A percentile compares a stretch with the other conserved stretches of the same genome.
These are phyloP conservation scores for Heliconius ismenius DNA, from an alignment of 2,888 invertebrate genomes.

Conservation along the genomic window DNA sequence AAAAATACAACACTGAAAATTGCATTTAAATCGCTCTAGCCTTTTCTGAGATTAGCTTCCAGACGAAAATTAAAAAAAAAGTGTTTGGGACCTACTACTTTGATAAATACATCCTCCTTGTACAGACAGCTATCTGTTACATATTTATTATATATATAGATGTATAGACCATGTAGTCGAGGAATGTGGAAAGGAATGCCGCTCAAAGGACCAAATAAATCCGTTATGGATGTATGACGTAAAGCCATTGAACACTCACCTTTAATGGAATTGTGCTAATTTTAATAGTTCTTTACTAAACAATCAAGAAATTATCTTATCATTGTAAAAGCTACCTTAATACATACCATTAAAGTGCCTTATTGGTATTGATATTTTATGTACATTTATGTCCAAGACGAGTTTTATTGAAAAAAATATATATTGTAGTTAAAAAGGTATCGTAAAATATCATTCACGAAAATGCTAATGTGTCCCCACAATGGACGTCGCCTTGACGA, in stretches of 20 bases:
- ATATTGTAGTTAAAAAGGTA: neutral
- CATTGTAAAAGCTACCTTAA: constrained; percentile 17
- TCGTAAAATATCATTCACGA: constrained; percentile 17
- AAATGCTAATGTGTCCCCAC: constrained; percentile 1
- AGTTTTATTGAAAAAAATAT: constrained; percentile 11
- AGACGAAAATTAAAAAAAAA: neutral
- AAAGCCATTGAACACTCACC: constrained; percentile 32
- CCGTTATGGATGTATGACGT: constrained; percentile 40
- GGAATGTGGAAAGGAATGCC: constrained; percentile 36
- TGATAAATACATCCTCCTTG: neutral
- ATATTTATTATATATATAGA: neutral
- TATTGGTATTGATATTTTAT: constrained; percentile 7
- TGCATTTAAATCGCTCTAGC: neutral
- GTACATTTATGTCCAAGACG: constrained; percentile 16
- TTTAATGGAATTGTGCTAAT: constrained; percentile 38
- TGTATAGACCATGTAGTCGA: constrained; percentile 14
- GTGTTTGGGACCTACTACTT: neutral
- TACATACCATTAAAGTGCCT: neutral
- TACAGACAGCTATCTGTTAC: neutral
- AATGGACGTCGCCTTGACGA: constrained; percentile 9
- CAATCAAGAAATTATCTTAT: constrained; percentile 13
- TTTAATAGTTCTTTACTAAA: constrained; percentile 34
- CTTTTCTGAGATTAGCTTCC: neutral
- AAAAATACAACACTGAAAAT: neutral
- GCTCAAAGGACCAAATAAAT: constrained; percentile 33